Evolutionary conservation across 1,140 invertebrate genomes (phyloP).

Genomic region (Tetramorium simillimum): DNA sequence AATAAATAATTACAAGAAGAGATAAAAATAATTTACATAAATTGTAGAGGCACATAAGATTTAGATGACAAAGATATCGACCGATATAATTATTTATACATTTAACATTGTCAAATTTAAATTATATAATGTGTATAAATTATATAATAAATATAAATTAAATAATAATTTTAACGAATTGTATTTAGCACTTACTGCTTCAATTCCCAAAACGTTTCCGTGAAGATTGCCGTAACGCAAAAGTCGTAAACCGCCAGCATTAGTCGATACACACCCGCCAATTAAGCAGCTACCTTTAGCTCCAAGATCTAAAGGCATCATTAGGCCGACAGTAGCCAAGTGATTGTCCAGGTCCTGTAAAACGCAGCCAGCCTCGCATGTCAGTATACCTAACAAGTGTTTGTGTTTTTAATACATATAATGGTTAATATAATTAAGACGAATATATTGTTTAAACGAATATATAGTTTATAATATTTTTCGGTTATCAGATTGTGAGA

Average conservation of each 20-base stretch:
- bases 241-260: slow-evolving; percentile 97
- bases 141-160: background rate
- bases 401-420: slow-evolving; percentile 12
- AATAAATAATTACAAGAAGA: background rate
- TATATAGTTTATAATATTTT: background rate
- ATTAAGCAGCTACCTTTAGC: slow-evolving; percentile 99
- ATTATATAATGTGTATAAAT: background rate
- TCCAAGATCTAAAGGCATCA: slow-evolving; percentile 98
- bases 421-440: slow-evolving; percentile 34
- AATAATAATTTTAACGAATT: slow-evolving; percentile 1
- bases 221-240: slow-evolving; percentile 98
- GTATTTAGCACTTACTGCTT: slow-evolving; percentile 90
- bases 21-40: background rate
- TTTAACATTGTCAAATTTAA: background rate
- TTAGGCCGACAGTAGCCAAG: slow-evolving; percentile 90
- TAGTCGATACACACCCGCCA: slow-evolving; percentile 98
- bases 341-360: slow-evolving; percentile 94
- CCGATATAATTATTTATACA: background rate
- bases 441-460: too few species aligned
- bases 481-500: background rate
- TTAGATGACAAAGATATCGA: background rate
- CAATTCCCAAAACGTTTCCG: slow-evolving; percentile 95
- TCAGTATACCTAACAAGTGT: slow-evolving; percentile 89
- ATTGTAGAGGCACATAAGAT: background rate
- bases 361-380: slow-evolving; percentile 97